These are phyloP conservation scores for Fulmarus glacialis DNA, from an alignment of 2,113 vertebrate genomes.

Conservation along the genomic window DNA sequence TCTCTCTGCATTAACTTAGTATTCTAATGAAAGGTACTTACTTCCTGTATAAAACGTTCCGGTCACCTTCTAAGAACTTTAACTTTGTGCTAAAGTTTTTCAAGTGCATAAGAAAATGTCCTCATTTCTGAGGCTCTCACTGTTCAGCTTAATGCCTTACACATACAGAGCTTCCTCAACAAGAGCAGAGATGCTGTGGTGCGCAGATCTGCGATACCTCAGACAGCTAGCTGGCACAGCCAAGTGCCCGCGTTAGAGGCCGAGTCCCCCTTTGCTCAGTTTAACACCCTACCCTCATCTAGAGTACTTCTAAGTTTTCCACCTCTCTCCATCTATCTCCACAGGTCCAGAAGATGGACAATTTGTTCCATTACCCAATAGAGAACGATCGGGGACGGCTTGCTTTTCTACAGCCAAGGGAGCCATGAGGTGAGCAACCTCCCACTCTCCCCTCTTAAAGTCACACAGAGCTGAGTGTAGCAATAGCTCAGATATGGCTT, in stretches of 20 bases:
- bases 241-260: fast-evolving
- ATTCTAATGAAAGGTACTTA: background rate
- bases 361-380: background rate
- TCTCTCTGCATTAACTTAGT: background rate
- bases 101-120: fast-evolving
- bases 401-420: background rate
- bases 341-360: background rate
- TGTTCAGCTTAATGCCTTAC: background rate
- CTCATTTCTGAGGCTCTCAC: background rate
- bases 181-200: background rate
- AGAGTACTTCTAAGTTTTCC: background rate
- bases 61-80: background rate
- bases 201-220: background rate
- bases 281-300: background rate
- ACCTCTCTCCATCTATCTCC: background rate
- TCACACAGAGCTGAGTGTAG: background rate
- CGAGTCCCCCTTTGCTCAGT: background rate
- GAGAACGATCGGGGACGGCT: background rate
- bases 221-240: background rate
- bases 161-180: background rate
- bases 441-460: too few species aligned
- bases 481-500: background rate
- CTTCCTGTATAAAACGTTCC: background rate
- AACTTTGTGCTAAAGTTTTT: background rate
- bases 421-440: background rate